Evolutionary conservation across 2,888 invertebrate genomes (phyloP), one percentile per base, ranked within the genome.

Genomic region (Mayetiola destructor): DNA sequence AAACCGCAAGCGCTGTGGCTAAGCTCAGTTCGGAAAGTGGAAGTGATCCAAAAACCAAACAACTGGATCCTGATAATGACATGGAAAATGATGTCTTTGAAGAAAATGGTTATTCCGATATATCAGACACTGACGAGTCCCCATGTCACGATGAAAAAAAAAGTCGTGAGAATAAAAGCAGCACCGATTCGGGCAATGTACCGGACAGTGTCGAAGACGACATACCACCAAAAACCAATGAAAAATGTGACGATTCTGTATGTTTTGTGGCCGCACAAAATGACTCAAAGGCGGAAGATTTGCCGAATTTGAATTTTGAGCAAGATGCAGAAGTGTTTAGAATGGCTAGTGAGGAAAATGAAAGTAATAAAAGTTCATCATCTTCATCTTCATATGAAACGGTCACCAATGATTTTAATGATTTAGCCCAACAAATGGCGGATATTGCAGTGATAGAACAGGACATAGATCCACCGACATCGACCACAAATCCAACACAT

Each of bases 1-100:
- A 82, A 42, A 87, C 88, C 59, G 90, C 89, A 0, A 84, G 84
- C 10, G 90, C 89, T 39, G 81, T 90, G 56, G 90, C 90, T 6
- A 84, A 90, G 66, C 75, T 90, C n/a, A 86, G 84, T 57, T 81
- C 84, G 18, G 88, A 87, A 65, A 84, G 84, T 59, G 82, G 69
- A 66, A 81, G 71, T 59, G 72, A 75, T 60, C 77, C 76, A 55
- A 78, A 77, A 62, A 76, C 77, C 59, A 74, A 76, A 48, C 27
- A 48, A 48, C n/a, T n/a, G 56, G 73, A 75, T 64, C 64, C 73
- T 27, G 78, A 80, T 62, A 75, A 73, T 65, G 77, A 75, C 67
- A 76, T 78, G 68, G 80, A 79, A 64, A 72, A 72, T 60, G 73
- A 76, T 62, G 70, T 74, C 61, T 76, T 77, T 67, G 75, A 77